Evolutionary conservation across 2,113 vertebrate genomes (phyloP).

Genomic region (Pycnonotus jocosus): DNA sequence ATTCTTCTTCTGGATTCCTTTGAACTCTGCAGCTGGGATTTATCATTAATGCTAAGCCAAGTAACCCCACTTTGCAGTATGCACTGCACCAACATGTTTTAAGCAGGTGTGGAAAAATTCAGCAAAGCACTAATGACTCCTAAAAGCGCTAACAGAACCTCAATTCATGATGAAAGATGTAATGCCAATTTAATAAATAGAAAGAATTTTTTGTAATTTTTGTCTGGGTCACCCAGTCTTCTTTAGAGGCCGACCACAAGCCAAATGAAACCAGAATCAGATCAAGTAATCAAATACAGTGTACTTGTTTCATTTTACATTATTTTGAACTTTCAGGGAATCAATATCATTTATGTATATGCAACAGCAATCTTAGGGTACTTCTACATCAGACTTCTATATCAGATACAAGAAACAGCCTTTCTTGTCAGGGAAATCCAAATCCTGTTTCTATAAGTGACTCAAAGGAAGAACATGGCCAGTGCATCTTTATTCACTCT

Average conservation of each 20-base stretch:
- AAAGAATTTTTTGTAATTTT: conserved; percentile 2
- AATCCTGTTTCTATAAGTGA: not conserved
- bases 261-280: conserved; percentile 61
- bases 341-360: conserved; percentile 12
- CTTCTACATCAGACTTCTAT: not conserved
- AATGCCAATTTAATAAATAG: conserved; percentile 34
- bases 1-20: not conserved
- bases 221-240: not conserved
- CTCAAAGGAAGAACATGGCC: not conserved
- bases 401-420: not conserved
- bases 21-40: not conserved
- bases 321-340: conserved; percentile 23
- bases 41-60: not conserved
- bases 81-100: conserved; percentile 16
- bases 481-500: not conserved
- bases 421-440: not conserved
- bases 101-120: conserved; percentile 36
- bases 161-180: conserved; percentile 53
- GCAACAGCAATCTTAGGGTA: not conserved
- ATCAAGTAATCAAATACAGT: conserved; percentile 24
- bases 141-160: conserved; percentile 44
- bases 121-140: conserved; percentile 40
- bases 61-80: not conserved
- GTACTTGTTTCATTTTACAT: conserved; percentile 22
- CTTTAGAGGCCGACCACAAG: conserved; percentile 34